Conservation (phyloP, 2,888 invertebrate genomes). For the Melieria omissa region DNA sequence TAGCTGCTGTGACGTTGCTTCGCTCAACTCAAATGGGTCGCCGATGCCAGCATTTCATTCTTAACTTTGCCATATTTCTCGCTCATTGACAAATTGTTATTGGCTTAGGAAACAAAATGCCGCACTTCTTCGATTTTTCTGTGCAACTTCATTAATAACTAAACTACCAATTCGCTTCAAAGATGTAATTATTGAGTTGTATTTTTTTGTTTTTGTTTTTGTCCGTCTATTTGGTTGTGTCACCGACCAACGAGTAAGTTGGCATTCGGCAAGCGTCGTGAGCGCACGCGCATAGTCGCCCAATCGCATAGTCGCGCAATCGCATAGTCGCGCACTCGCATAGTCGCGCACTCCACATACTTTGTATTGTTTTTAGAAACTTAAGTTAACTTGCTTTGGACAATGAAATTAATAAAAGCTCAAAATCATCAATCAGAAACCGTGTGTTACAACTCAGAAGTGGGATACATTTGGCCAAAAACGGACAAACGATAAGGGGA, state of each 20-base stretch:
- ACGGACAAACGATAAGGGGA: too few species aligned
- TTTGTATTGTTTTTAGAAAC: too few species aligned
- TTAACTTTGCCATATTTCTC: background rate
- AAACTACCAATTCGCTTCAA: background rate
- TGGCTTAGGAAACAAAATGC: slow-evolving; percentile 8
- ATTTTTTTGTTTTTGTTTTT: background rate
- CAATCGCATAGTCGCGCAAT: too few species aligned
- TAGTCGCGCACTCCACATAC: too few species aligned
- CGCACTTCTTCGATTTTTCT: background rate
- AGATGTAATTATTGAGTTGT: background rate
- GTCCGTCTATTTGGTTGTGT: background rate
- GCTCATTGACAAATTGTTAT: slow-evolving; percentile 30
- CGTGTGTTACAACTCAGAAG: too few species aligned
- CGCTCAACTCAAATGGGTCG: background rate
- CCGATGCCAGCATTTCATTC: background rate
- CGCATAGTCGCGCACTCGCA: too few species aligned
- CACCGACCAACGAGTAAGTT: background rate
- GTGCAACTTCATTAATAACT: slow-evolving; percentile 12
- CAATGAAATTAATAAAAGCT: too few species aligned
- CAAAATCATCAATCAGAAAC: too few species aligned
- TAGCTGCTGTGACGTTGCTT: background rate
- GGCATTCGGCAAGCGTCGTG: too few species aligned
- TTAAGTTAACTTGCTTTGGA: too few species aligned
- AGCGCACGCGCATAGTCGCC: too few species aligned
- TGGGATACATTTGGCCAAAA: too few species aligned